Evolutionary conservation across 1,140 invertebrate species (phyloP).

Genomic region (Hycleus cichorii): DNA sequence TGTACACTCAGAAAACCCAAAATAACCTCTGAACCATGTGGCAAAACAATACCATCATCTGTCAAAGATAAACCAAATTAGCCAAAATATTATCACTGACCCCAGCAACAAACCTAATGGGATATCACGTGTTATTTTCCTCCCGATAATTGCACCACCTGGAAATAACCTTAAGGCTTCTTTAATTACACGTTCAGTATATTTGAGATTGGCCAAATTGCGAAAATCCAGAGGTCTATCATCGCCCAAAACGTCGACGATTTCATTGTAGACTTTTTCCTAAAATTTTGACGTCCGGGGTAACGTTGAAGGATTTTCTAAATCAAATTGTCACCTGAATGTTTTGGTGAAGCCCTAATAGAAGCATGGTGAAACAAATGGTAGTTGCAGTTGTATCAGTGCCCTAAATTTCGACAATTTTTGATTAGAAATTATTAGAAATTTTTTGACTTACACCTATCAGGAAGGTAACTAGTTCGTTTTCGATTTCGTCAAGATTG

Average conservation of each 20-base stretch:
- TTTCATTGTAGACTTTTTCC: constrained; percentile 47
- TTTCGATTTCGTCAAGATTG: constrained; percentile 14
- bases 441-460: constrained; percentile 5
- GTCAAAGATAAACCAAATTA: not conserved
- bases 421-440: not conserved
- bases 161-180: constrained; percentile 55
- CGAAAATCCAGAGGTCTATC: constrained; percentile 39
- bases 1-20: constrained; percentile 2
- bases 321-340: constrained; percentile 17
- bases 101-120: too few species aligned
- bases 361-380: constrained; percentile 9
- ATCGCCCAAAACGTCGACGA: constrained; percentile 43
- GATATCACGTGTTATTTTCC: constrained; percentile 40
- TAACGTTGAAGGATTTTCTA: not conserved
- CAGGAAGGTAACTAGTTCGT: constrained; percentile 22
- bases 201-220: constrained; percentile 51
- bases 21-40: not conserved
- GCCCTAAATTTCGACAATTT: constrained; percentile 6
- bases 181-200: constrained; percentile 54
- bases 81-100: too few species aligned
- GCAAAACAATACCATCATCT: not conserved
- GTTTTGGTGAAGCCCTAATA: constrained; percentile 26
- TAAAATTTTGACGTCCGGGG: not conserved
- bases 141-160: constrained; percentile 50
- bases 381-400: constrained; percentile 16